Percentiles rank a stretch among this genome's conserved stretches.
Conservation (phyloP, 2,888 invertebrate genomes). For the Phytoseiulus persimilis region DNA sequence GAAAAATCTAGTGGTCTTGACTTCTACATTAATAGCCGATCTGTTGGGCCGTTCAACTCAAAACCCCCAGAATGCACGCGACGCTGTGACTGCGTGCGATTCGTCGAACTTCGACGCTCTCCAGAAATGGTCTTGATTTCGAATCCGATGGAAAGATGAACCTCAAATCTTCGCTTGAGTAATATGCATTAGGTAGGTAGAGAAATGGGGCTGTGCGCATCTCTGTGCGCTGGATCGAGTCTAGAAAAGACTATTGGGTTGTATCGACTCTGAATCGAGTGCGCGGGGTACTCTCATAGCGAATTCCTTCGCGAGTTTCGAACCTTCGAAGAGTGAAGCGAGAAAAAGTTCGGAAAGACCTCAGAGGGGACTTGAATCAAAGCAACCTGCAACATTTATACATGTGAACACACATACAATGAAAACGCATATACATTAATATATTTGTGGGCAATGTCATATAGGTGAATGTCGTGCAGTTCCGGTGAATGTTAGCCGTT, state of each 20-base stretch:
- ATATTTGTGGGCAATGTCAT: neutral
- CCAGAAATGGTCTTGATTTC: neutral
- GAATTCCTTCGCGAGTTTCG: neutral
- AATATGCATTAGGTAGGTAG: neutral
- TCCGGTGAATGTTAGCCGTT: neutral
- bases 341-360: neutral
- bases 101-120: neutral
- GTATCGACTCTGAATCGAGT: neutral
- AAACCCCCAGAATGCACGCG: neutral
- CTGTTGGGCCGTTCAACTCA: neutral
- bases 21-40: neutral
- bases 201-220: neutral
- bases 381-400: neutral
- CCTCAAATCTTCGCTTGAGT: neutral
- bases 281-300: neutral
- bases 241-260: neutral
- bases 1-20: neutral
- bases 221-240: neutral
- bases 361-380: neutral
- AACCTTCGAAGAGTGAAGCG: neutral
- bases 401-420: neutral
- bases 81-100: neutral
- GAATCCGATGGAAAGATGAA: neutral
- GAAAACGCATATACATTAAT: neutral
- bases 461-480: neutral